These are phyloP conservation scores for Hydrophis major DNA, from an alignment of 2,797 vertebrate species.

Conservation along the genomic window DNA sequence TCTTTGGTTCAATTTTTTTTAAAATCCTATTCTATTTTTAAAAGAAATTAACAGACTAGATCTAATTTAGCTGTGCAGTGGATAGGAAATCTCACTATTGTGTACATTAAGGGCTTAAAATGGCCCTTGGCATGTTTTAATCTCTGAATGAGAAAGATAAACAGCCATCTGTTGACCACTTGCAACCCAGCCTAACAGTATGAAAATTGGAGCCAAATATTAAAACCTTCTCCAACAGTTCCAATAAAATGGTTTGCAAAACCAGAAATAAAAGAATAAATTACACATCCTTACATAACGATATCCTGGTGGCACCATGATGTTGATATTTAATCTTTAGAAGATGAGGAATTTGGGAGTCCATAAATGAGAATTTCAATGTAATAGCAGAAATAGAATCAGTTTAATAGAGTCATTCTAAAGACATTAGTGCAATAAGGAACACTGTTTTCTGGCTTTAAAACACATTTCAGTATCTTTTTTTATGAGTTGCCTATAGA, in stretches of 20 bases:
- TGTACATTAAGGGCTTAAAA: slow-evolving; percentile 2
- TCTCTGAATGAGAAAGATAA: slow-evolving; percentile 30
- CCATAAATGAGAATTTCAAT: not conserved
- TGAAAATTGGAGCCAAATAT: not conserved
- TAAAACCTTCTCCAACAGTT: not conserved
- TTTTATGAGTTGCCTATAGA: not conserved
- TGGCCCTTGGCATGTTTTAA: slow-evolving; percentile 24
- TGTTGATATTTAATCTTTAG: slow-evolving; percentile 1
- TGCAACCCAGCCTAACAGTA: slow-evolving; percentile 19
- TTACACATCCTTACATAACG: not conserved
- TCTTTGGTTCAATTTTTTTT: not conserved
- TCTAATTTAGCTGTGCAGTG: not conserved
- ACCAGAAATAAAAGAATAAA: slow-evolving; percentile 17
- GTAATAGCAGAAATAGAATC: not conserved
- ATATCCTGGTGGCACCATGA: not conserved
- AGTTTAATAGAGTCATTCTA: not conserved
- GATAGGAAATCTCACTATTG: not conserved
- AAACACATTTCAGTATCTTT: not conserved
- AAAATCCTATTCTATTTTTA: not conserved
- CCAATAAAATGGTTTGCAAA: not conserved
- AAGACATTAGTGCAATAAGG: slow-evolving; percentile 8
- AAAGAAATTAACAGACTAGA: not conserved
- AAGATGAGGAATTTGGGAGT: slow-evolving; percentile 4
- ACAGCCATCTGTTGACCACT: slow-evolving; percentile 34
- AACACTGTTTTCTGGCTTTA: slow-evolving; percentile 3